Conservation (phyloP, 2,113 vertebrate genomes). For the Nothoprocta pentlandii region DNA sequence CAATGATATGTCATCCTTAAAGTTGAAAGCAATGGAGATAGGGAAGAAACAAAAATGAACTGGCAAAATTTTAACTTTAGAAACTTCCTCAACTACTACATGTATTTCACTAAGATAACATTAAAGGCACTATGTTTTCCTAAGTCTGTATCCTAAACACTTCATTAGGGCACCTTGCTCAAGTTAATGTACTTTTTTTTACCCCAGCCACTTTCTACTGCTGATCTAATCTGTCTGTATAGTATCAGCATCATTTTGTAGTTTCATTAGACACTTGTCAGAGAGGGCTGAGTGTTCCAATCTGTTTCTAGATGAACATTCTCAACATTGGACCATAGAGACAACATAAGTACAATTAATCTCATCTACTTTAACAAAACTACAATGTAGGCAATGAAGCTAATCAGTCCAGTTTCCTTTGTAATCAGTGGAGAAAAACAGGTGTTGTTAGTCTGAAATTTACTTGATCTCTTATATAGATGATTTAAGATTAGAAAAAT, state of each 20-base stretch:
- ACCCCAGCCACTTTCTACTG: background rate
- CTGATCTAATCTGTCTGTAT: background rate
- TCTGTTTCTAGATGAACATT: background rate
- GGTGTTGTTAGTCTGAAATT: background rate
- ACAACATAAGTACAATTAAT: background rate
- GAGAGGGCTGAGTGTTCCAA: background rate
- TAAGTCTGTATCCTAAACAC: rapidly evolving
- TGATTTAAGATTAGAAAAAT: background rate
- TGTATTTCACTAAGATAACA: background rate
- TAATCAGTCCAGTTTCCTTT: background rate
- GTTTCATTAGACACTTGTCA: background rate
- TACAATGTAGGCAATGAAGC: background rate
- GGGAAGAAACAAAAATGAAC: background rate
- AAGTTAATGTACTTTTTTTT: background rate
- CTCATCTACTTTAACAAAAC: background rate
- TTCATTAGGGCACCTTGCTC: background rate
- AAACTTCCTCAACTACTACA: background rate
- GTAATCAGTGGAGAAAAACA: slow-evolving; percentile 12
- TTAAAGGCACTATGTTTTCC: background rate
- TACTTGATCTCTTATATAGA: slow-evolving; percentile 20
- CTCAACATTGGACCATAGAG: background rate
- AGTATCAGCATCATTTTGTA: background rate
- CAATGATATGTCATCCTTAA: background rate
- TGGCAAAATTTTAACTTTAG: background rate
- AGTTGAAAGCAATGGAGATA: background rate